Base-by-base conservation (phyloP, 2,113 vertebrate genomes). In the Oplegnathus fasciatus region DNA sequence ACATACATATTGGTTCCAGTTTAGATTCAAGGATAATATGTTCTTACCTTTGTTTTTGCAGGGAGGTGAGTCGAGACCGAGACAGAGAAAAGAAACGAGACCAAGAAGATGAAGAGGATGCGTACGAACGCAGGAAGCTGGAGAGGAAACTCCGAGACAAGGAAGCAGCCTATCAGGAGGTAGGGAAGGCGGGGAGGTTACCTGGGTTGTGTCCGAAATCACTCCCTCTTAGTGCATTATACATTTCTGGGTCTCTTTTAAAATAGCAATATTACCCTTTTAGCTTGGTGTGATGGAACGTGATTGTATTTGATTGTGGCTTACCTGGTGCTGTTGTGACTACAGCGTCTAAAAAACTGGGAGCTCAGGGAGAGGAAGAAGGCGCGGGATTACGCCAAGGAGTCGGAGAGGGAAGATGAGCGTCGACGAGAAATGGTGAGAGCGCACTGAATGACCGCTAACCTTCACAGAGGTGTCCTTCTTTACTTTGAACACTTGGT, bases 161-260 rank as follows among this genome's bases (percentile, higher is more conserved):
- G 88, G 98, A 99, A 93, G 97, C 98, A 75, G 98, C 98, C 3
- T 99, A 99, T 96, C 98, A 99, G 91, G 98, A 99, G 97, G 98
- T 99, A 92, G 10, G 71, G 74, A 50, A 2, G 4, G 9, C 40
- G 4, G 5, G 9, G 61, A 44, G 46, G 34, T 37, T 9, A 20
- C n/a, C 20, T 18, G 7, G 24, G 13, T 26, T 24, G 18, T 48
- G 6, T 28, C 18, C 0, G 3, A 65, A 66, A 42, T 66, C 28
- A 24, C 68, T 9, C 20, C 20, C 1, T 7, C 1, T 32, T 7
- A 32, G 26, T 69, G 44, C 28, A 32, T 10, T 13, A 4, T 17
- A 34, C 14, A 18, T 22, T 14, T 30, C 52, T 32, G 24, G 3
- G 4, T 64, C 6, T 78, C 1, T 32, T 61, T 22, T 24, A 17